Evolutionary conservation across 2,888 invertebrate genomes (phyloP).

Genomic region (Agelastica alni): DNA sequence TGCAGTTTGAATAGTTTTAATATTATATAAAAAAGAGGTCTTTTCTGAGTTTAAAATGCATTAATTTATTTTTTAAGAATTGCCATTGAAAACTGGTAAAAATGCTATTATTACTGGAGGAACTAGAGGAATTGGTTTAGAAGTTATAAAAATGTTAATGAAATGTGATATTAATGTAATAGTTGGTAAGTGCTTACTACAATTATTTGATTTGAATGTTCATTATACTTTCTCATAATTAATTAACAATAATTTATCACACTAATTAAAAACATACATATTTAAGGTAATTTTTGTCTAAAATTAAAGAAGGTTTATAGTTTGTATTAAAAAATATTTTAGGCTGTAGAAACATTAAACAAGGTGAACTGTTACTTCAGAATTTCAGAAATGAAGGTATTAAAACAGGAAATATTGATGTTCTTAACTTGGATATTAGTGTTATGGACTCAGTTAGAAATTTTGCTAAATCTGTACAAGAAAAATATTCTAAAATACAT

Average conservation of each 20-base stretch:
- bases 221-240: too few relatives aligned
- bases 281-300: too few relatives aligned
- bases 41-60: too few relatives aligned
- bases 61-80: conserved; percentile 32
- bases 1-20: background rate
- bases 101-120: conserved; percentile 86
- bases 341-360: conserved; percentile 74
- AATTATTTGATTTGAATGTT: conserved; percentile 6
- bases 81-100: conserved; percentile 61
- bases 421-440: conserved; percentile 74
- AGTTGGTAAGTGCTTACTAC: conserved; percentile 61
- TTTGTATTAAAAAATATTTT: too few relatives aligned
- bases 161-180: conserved; percentile 78
- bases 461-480: conserved; percentile 71
- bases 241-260: too few relatives aligned
- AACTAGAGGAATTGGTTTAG: conserved; percentile 80
- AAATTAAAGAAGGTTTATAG: too few relatives aligned
- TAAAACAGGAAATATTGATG: conserved; percentile 65
- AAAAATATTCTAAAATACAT: conserved; percentile 69
- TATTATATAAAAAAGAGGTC: background rate
- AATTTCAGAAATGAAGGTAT: conserved; percentile 60
- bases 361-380: conserved; percentile 59
- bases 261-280: too few relatives aligned
- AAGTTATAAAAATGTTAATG: conserved; percentile 75
- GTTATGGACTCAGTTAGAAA: conserved; percentile 74